Evolutionary conservation across 2,888 invertebrate genomes (phyloP), one percentile per base, ranked within the genome.

Genomic region (Agrotis exclamationis): DNA sequence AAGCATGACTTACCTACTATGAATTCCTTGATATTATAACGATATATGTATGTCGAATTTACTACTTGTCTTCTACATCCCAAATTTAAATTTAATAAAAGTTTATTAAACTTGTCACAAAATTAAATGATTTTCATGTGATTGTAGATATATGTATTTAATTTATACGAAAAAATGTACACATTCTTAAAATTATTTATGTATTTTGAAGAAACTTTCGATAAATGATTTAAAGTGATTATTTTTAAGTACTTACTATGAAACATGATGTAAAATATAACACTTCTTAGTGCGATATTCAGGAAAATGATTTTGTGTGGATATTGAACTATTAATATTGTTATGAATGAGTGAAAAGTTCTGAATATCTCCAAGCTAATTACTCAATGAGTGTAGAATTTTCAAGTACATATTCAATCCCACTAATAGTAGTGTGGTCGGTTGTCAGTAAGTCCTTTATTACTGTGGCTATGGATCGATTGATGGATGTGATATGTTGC

Each of bases 401-500:
- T 84, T 80, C 84, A 84, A 83, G 84, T 84, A 84, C 83, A 80
- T 82, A 84, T 80, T 85, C 77, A 84, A 74, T 84, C 77, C 80
- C 79, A 74, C 73, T 76, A 76, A 79, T 80, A 77, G 75, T 71
- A 74, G 79, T 63, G 83, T 86, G 85, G 62, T 79, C 51, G 83
- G 78, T 83, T 80, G 85, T 86, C 83, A 80, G 85, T 85, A 76
- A 82, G 73, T 78, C 64, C 54, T 70, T 82, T 85, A 89, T 86
- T 89, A 86, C 86, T 89, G 88, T 90, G 93, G 93, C 93, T 94
- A 93, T 92, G 91, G 90, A 91, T 92, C 85, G 92, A 90, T 93
- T 90, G 89, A 89, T 94, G 92, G 92, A 95, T 95, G 96, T 96
- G 96, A 96, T 95, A 96, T 90, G 92, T 93, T 93, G 94, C 93